phyloP scores from a whole-genome alignment of 1,140 invertebrate genomes.

The Drosophila nigromelanica region DNA sequence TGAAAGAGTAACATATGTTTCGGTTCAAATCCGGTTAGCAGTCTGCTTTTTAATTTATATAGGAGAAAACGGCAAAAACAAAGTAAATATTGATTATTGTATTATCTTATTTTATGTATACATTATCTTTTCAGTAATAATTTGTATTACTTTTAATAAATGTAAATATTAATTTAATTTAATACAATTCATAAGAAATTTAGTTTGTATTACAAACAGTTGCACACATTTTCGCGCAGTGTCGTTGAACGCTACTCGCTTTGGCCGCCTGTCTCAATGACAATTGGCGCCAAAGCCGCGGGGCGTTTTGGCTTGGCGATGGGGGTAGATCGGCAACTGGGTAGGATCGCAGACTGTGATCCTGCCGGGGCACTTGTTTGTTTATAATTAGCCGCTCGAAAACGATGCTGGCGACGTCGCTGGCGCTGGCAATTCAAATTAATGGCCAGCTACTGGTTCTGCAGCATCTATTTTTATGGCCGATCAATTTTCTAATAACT shows the following conservation, averaged over 20 bases:
- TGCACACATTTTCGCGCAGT: constrained; percentile 4
- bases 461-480: constrained; percentile 70
- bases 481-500: constrained; percentile 70
- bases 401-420: constrained; percentile 37
- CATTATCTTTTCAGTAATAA: no score
- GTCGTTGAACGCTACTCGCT: background rate
- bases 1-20: no score
- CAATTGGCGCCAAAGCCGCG: constrained; percentile 80
- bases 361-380: constrained; percentile 64
- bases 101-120: no score
- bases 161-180: no score
- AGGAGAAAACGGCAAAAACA: no score
- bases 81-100: no score
- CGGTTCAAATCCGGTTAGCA: no score
- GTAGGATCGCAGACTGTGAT: constrained; percentile 15
- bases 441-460: constrained; percentile 76
- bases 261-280: constrained; percentile 60
- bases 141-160: no score
- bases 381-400: constrained; percentile 75
- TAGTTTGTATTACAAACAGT: no score
- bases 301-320: constrained; percentile 42
- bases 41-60: no score
- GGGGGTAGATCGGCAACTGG: constrained; percentile 8
- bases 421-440: constrained; percentile 69
- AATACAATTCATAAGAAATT: no score